These are phyloP conservation scores for Leucania comma DNA, from an alignment of 2,888 invertebrate species.

Conservation along the genomic window DNA sequence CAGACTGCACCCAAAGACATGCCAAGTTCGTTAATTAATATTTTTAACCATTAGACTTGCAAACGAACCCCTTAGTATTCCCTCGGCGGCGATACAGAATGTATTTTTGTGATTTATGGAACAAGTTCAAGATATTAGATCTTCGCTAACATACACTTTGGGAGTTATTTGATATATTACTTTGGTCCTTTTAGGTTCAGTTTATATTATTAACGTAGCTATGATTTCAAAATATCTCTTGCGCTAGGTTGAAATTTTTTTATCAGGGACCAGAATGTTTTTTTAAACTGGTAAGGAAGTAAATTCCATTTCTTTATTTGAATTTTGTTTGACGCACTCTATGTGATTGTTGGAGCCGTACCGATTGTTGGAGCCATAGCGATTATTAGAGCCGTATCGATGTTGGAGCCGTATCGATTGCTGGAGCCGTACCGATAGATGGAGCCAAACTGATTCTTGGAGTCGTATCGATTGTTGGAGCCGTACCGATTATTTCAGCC, in stretches of 20 bases:
- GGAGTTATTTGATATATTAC: slow-evolving; percentile 40
- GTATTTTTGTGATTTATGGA: slow-evolving; percentile 58
- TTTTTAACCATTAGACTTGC: slow-evolving; percentile 30
- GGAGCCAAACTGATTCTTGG: too few relatives aligned
- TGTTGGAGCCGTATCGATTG: too few relatives aligned
- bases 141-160: slow-evolving; percentile 27
- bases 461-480: too few relatives aligned
- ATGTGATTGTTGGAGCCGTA: too few relatives aligned
- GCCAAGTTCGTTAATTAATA: slow-evolving; percentile 41
- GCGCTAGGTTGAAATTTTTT: background rate
- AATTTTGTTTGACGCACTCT: too few relatives aligned
- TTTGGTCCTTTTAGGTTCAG: slow-evolving; percentile 4
- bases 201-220: slow-evolving; percentile 13
- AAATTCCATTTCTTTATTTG: too few relatives aligned
- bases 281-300: background rate
- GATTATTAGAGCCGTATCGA: too few relatives aligned
- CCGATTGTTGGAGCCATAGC: too few relatives aligned
- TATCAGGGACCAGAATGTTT: too few relatives aligned
- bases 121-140: slow-evolving; percentile 36
- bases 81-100: slow-evolving; percentile 33
- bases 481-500: too few relatives aligned
- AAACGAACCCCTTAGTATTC: slow-evolving; percentile 35
- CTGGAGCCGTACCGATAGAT: too few relatives aligned
- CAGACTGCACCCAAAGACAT: slow-evolving; percentile 17
- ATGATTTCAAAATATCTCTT: background rate